A percentile compares a stretch with the other conserved stretches of the same genome.
phyloP scores from a whole-genome alignment of 2,888 invertebrate species.

The Strigamia transsilvanica region DNA sequence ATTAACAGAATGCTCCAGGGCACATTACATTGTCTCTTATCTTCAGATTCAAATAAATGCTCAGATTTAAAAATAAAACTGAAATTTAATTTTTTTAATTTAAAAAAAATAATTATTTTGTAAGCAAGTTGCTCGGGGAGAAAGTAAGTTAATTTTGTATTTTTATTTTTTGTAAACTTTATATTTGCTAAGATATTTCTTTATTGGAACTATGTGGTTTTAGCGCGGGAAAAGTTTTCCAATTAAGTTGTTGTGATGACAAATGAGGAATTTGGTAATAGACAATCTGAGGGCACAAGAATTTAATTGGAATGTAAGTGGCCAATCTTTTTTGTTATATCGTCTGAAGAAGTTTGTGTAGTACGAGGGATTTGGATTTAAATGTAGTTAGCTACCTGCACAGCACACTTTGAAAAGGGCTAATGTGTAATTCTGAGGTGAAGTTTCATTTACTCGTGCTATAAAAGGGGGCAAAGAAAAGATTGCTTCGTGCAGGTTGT shows the following conservation, averaged over 20 bases:
- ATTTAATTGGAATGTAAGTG: constrained; percentile 8
- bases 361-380: background rate
- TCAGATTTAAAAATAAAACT: background rate
- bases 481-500: constrained; percentile 8
- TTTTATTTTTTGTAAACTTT: background rate
- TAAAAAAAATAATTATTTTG: no score
- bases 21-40: background rate
- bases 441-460: constrained; percentile 8
- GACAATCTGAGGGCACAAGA: background rate
- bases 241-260: constrained; percentile 3
- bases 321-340: background rate
- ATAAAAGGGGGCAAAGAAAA: constrained; percentile 8
- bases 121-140: background rate
- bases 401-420: constrained; percentile 2
- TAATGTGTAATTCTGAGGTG: constrained; percentile 8
- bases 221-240: background rate
- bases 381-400: constrained; percentile 8
- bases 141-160: background rate
- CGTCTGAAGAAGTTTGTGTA: background rate
- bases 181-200: background rate
- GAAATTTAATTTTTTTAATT: background rate
- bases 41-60: background rate
- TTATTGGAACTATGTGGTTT: background rate
- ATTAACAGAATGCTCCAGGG: constrained; percentile 44
- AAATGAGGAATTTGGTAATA: constrained; percentile 8